Evolutionary conservation across 2,113 vertebrate genomes (phyloP), one percentile per base, ranked within the genome.

Genomic region (Lagopus muta): DNA sequence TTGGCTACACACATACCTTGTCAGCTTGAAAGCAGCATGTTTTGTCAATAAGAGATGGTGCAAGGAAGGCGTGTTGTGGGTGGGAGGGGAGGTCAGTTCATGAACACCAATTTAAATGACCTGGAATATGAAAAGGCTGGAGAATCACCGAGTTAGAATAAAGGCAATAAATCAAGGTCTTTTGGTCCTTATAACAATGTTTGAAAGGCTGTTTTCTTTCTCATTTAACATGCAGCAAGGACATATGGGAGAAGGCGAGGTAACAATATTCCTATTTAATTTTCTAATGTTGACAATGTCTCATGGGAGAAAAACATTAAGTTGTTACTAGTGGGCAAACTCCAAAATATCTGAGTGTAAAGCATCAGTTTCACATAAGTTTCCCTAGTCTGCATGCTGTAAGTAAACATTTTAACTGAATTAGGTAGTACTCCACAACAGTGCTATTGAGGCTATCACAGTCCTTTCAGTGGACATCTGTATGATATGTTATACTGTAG

Each of bases 201-300:
- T 98, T 98, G 98, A 98, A 98, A 98, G 97, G 97, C 96, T 98
- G 91, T 98, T 98, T 98, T 98, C 97, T 98, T 98, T 98, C 98
- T 98, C 98, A 98, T 99, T 99, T 99, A 97, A 98, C 98, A 99
- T 98, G 99, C 99, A 99, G 99, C 99, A 95, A 99, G 99, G 98
- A 99, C 98, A 98, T 99, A 99, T 98, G 99, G 99, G 98, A 99
- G 99, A 98, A 98, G 99, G 98, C 98, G 99, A 99, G 99, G 99
- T 99, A 99, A 99, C 98, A 98, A 93, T 92, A 97, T 96, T 97
- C 95, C 96, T 98, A 97, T 98, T 97, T 98, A 97, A 98, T 95
- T 97, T 98, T 97, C 96, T 96, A 97, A 97, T 98, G 97, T 98
- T 89, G 97, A 95, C 96, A 96, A 92, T 98, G 97, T 98, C 94